phyloP scores from a whole-genome alignment of 1,140 invertebrate genomes.

The Pseudobourletiella spinata region DNA sequence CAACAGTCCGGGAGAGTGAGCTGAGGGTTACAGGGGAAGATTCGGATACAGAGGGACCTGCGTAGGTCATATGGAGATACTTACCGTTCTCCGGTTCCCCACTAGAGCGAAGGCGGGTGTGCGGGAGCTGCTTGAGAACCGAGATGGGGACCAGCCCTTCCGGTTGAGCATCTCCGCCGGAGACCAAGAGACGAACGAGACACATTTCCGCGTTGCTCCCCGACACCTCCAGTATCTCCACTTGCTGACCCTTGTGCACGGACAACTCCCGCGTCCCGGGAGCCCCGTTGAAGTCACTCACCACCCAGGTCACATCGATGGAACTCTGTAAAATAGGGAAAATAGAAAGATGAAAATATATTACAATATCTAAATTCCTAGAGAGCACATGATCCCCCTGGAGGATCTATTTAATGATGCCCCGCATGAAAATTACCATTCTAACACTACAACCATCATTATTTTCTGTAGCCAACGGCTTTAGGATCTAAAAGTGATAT shows the following conservation, averaged over 20 bases:
- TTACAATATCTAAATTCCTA: neutral
- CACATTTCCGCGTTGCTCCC: constrained; percentile 41
- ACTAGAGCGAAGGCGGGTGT: constrained; percentile 28
- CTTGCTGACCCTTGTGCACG: constrained; percentile 79
- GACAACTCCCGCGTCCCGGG: constrained; percentile 60
- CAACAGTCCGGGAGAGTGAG: no score
- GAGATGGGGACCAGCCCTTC: constrained; percentile 75
- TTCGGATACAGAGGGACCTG: no score
- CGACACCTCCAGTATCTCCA: constrained; percentile 72
- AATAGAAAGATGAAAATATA: neutral
- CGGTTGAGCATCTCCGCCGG: constrained; percentile 47
- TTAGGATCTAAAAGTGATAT: no score
- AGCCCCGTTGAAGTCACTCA: constrained; percentile 65
- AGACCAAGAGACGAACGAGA: constrained; percentile 46
- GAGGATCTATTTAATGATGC: no score
- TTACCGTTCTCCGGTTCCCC: constrained; percentile 37
- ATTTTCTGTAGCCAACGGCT: no score
- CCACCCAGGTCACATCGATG: constrained; percentile 76
- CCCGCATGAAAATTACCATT: no score
- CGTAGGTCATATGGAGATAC: no score
- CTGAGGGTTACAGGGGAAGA: no score
- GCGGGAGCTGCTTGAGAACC: constrained; percentile 68
- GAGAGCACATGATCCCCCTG: no score
- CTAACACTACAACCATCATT: no score
- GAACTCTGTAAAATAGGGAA: constrained; percentile 23